Evolutionary conservation across 2,113 vertebrate species (phyloP).

Genomic region (Emberiza fucata): DNA sequence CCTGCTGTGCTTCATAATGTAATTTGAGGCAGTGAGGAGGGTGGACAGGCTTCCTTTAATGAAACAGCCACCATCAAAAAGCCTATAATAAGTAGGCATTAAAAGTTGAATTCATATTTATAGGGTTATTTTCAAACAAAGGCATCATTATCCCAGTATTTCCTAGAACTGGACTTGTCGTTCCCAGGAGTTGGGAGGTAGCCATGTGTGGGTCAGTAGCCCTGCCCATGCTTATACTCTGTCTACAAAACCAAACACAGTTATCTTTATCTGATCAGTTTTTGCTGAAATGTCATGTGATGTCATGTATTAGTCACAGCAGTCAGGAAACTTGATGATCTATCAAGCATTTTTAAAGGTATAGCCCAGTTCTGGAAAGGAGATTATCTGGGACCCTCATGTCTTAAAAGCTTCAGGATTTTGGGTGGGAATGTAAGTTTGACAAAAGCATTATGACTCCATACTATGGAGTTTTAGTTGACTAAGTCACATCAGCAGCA

Average conservation of each 20-base stretch:
- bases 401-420: neutral
- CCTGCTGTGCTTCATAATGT: neutral
- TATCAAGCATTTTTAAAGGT: neutral
- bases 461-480: neutral
- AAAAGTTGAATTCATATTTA: neutral
- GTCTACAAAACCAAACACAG: neutral
- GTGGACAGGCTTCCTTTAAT: neutral
- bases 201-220: neutral
- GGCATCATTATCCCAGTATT: neutral
- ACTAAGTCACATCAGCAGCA: neutral
- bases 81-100: neutral
- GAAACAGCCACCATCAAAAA: neutral
- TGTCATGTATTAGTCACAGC: neutral
- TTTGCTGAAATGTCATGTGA: neutral
- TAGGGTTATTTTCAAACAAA: neutral
- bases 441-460: neutral
- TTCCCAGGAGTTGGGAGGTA: neutral
- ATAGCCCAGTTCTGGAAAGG: neutral
- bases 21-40: neutral
- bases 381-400: neutral
- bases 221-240: neutral
- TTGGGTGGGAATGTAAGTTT: neutral
- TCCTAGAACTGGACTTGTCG: neutral
- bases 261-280: conserved; percentile 7
- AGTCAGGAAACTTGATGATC: neutral